phyloP scores from a whole-genome alignment of 2,113 vertebrate species.

The Chloropsis hardwickii region DNA sequence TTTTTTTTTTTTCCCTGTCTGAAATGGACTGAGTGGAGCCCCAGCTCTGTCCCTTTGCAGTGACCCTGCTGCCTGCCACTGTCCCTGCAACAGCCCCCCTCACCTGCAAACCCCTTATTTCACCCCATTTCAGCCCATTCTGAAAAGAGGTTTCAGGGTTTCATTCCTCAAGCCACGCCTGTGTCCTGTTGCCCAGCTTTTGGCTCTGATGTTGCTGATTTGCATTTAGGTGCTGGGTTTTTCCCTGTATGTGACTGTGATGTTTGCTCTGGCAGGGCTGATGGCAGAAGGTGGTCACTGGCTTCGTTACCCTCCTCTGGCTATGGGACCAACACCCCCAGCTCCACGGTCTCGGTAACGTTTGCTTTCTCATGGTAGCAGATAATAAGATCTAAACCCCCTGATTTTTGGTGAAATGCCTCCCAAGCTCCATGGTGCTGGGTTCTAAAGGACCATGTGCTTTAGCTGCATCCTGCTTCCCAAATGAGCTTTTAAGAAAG shows the following conservation, averaged over 20 bases:
- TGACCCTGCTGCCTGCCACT: background rate
- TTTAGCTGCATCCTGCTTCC: background rate
- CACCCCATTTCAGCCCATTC: background rate
- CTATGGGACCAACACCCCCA: constrained; percentile 97
- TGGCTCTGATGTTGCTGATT: background rate
- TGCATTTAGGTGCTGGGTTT: background rate
- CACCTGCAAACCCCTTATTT: background rate
- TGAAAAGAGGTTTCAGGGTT: background rate
- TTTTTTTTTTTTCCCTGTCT: background rate
- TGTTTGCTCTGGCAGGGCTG: constrained; percentile 76
- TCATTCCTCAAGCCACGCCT: background rate
- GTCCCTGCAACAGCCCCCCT: background rate
- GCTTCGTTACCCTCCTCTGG: constrained; percentile 96
- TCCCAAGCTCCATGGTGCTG: rapidly evolving
- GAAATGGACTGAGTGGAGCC: rapidly evolving
- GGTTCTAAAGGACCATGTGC: background rate
- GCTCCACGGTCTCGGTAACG: constrained; percentile 93
- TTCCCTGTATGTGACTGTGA: rapidly evolving
- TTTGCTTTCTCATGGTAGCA: background rate
- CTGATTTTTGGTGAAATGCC: background rate
- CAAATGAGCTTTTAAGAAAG: background rate
- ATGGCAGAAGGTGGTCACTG: constrained; percentile 96
- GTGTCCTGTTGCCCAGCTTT: background rate
- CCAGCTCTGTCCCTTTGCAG: rapidly evolving
- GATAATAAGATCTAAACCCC: background rate